Conservation (phyloP, 2,888 invertebrate species). For the Caenorhabditis auriculariae region DNA sequence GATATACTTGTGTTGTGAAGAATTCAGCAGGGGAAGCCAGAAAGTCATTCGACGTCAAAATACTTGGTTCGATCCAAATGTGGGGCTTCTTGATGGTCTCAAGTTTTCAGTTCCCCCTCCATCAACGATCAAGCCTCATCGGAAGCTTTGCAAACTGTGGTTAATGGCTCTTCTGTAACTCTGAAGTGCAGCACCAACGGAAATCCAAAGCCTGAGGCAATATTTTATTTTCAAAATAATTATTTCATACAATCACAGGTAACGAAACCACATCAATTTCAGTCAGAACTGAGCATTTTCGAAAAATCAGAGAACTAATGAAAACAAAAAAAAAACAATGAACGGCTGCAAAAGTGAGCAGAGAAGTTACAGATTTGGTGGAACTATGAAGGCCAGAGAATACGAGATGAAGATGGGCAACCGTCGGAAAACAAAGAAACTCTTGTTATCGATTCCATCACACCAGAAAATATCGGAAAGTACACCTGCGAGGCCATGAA, state of each 20-base stretch:
- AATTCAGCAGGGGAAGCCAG: constrained; percentile 57
- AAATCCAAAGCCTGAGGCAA: constrained; percentile 65
- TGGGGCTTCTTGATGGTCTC: background rate
- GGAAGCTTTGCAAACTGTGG: constrained; percentile 34
- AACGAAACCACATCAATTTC: background rate
- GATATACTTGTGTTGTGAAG: constrained; percentile 48
- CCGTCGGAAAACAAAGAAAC: constrained; percentile 14
- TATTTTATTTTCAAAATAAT: background rate
- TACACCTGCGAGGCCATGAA: constrained; percentile 66
- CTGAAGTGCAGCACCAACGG: constrained; percentile 65
- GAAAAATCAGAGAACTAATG: background rate
- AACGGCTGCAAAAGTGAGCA: background rate
- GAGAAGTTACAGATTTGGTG: background rate
- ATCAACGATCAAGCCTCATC: constrained; percentile 56
- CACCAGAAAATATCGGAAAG: constrained; percentile 22
- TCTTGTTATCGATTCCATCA: constrained; percentile 12
- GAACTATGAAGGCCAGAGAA: constrained; percentile 4
- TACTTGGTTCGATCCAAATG: constrained; percentile 30
- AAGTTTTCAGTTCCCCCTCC: no score
- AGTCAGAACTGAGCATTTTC: background rate
- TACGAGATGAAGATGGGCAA: constrained; percentile 4
- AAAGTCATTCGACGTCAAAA: constrained; percentile 53
- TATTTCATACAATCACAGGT: no score
- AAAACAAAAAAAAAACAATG: background rate
- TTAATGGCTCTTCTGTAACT: constrained; percentile 48